Evolutionary conservation across 2,113 vertebrate genomes (phyloP).

Genomic region (Peucedramus taeniatus): DNA sequence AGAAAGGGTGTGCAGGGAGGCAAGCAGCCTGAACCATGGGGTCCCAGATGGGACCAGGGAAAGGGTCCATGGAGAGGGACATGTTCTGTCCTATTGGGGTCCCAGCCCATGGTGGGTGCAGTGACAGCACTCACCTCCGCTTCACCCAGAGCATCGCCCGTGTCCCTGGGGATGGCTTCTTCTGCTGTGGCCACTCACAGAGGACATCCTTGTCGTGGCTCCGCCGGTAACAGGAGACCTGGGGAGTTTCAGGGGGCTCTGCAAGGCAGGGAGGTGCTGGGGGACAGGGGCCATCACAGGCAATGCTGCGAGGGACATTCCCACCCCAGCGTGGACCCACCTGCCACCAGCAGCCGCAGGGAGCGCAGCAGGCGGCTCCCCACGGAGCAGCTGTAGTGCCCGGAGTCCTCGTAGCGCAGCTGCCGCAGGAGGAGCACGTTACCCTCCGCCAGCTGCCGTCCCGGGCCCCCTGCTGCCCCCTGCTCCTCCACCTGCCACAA

Average conservation of each 20-base stretch:
- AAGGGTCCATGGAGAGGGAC: not conserved
- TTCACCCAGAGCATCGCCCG: slow-evolving; percentile 35
- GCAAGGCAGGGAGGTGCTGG: not conserved
- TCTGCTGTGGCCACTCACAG: slow-evolving; percentile 65
- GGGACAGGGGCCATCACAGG: not conserved
- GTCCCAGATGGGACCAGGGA: not conserved
- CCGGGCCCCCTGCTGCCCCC: not conserved
- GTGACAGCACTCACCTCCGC: slow-evolving; percentile 20
- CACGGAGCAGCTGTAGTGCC: slow-evolving; percentile 54
- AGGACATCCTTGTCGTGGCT: slow-evolving; percentile 18
- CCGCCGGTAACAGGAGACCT: slow-evolving; percentile 54
- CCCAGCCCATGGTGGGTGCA: not conserved
- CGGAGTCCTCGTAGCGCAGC: slow-evolving; percentile 1
- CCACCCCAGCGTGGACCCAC: not conserved
- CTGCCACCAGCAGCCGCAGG: slow-evolving; percentile 63
- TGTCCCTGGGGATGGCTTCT: not conserved
- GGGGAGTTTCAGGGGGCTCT: slow-evolving; percentile 58
- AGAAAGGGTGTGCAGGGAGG: not conserved
- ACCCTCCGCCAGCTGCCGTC: not conserved
- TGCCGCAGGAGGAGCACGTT: not conserved
- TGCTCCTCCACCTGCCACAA: slow-evolving; percentile 14
- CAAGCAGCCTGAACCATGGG: not conserved
- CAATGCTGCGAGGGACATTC: fast-evolving
- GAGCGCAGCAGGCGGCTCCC: not conserved
- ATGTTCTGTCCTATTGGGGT: not conserved